A percentile compares a stretch with the other conserved stretches of the same genome.
Conservation (phyloP, 2,888 invertebrate genomes). For the Pachliopta kotzebuea region DNA sequence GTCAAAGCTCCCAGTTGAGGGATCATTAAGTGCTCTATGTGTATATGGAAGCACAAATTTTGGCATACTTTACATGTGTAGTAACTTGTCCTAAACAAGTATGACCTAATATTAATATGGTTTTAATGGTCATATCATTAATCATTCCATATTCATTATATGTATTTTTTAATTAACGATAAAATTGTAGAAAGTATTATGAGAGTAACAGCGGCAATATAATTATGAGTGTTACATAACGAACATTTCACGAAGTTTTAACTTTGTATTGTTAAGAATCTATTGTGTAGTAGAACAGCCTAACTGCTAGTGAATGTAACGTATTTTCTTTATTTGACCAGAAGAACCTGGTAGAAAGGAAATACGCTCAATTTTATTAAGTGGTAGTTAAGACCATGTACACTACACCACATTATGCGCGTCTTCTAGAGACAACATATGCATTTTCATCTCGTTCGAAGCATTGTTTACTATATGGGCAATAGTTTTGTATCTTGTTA, state of each 20-base stretch:
- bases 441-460: too few species aligned
- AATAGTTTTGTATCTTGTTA: background rate
- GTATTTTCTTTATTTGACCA: background rate
- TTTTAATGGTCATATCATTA: background rate
- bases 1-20: too few species aligned
- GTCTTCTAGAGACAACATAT: too few species aligned
- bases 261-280: background rate
- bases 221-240: background rate
- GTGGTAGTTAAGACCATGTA: too few species aligned
- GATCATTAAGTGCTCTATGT: too few species aligned
- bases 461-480: background rate
- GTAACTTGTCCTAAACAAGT: too few species aligned
- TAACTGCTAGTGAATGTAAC: background rate
- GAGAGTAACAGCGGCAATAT: background rate
- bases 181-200: background rate
- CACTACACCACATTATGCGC: too few species aligned
- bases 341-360: too few species aligned
- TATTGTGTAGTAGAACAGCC: background rate
- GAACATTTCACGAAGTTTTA: background rate
- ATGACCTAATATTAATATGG: too few species aligned
- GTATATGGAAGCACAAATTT: too few species aligned
- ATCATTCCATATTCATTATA: slow-evolving; percentile 1
- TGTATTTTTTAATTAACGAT: background rate
- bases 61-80: background rate
- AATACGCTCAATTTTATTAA: too few species aligned